A percentile compares a stretch with the other conserved stretches of the same genome.
phyloP scores from a whole-genome alignment of 2,113 vertebrate genomes.

The Zosterops lateralis region DNA sequence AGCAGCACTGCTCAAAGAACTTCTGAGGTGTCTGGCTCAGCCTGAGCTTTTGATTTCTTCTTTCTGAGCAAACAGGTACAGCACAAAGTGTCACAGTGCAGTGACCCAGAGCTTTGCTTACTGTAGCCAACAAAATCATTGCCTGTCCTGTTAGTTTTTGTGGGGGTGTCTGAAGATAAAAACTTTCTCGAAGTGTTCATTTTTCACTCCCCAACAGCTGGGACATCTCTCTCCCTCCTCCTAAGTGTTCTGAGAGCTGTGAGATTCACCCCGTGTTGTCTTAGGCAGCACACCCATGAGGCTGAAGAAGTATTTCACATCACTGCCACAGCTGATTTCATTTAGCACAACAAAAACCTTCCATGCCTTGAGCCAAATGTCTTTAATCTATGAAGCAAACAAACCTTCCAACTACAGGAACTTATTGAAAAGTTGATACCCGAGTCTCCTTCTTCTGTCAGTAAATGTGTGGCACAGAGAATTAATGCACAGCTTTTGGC shows the following conservation, averaged over 20 bases:
- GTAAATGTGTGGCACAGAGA: slow-evolving; percentile 24
- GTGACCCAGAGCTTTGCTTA: not conserved
- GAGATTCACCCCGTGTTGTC: not conserved
- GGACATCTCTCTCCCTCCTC: not conserved
- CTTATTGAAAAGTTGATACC: slow-evolving; percentile 36
- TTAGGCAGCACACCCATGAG: slow-evolving; percentile 46
- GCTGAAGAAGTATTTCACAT: slow-evolving; percentile 3
- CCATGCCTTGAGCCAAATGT: slow-evolving; percentile 24
- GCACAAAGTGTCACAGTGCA: not conserved
- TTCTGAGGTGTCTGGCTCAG: not conserved
- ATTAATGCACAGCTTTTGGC: slow-evolving; percentile 28
- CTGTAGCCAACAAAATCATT: not conserved
- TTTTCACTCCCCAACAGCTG: not conserved
- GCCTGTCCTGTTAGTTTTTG: not conserved
- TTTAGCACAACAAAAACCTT: slow-evolving; percentile 55
- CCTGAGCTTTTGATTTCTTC: not conserved
- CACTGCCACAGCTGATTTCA: slow-evolving; percentile 49
- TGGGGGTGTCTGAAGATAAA: not conserved
- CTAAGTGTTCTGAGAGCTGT: not conserved
- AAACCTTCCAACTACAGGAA: slow-evolving; percentile 23
- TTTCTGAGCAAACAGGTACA: slow-evolving; percentile 14
- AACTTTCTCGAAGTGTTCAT: not conserved
- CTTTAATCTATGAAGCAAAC: slow-evolving; percentile 56
- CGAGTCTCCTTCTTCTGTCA: not conserved
- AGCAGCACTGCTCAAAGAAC: not conserved